Base-by-base conservation (phyloP, 2,888 invertebrate genomes). In the Cephus pulcher region DNA sequence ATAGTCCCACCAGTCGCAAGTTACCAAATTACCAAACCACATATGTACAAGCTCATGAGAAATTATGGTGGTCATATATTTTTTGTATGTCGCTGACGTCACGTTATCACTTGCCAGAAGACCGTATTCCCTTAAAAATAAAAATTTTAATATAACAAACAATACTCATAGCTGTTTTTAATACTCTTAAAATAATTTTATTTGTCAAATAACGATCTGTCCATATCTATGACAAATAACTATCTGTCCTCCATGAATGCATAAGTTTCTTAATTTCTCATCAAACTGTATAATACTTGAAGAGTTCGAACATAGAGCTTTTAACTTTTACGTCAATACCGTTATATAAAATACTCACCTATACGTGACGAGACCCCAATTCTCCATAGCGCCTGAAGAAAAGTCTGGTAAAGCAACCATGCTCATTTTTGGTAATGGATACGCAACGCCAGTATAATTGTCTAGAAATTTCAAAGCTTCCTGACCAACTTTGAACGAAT, bases 291-390 rank as follows among this genome's bases (percentile, higher is more conserved):
- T 56, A 56, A 56, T 1, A 2, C 23, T 56, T 56, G 56, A 23
- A 15, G 15, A 15, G 15, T 40, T 40, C 6, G 23, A 40, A 40
- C 1, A 37, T 23, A 40, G 15, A 40, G 3, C 37, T 37, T 37
- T 23, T 40, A 56, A 56, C 2, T 56, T 56, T 56, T 9, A 23
- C 0, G 1, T 56, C 40, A 23, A 9, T 56, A 56, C 1, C 4
- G 6, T 23, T 23, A 23, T 23, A 23, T 0, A 56, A 56, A 9
- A 56, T 1, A 23, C 6, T 85, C 86, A 94, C 95, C 93, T 94
- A 92, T 96, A 97, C 3, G 96, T 96, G 40, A 97, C 95, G 73
- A 98, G 91, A 9, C 98, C 98, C 98, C 98, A 98, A 89, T 98
- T 98, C 89, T 98, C 98, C 97, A 98, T 98, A 69, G 97, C 98